Conservation (phyloP, 2,888 invertebrate genomes). For the Lottia scabra region DNA sequence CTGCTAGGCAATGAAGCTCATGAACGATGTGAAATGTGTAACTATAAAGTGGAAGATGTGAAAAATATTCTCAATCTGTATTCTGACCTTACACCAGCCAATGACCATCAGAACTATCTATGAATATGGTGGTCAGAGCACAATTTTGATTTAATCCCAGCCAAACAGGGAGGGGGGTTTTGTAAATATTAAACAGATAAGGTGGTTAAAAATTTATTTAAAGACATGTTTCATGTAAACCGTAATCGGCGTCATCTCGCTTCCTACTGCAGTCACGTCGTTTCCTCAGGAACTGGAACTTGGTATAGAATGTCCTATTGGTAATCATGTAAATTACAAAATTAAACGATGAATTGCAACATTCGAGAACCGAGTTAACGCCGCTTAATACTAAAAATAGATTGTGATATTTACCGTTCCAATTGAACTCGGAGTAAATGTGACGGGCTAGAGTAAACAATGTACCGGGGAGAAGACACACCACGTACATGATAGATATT, state of each 20-base stretch:
- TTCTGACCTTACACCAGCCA: too few relatives aligned
- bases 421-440: constrained; percentile 4
- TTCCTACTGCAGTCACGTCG: not conserved
- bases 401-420: constrained; percentile 5
- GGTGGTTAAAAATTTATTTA: too few relatives aligned
- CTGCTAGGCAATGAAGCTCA: too few relatives aligned
- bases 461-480: constrained; percentile 10
- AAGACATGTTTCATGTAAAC: too few relatives aligned
- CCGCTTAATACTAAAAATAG: constrained; percentile 4
- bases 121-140: too few relatives aligned
- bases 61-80: too few relatives aligned
- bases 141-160: too few relatives aligned
- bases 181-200: too few relatives aligned
- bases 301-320: constrained; percentile 15
- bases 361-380: constrained; percentile 7
- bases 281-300: not conserved
- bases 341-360: constrained; percentile 23
- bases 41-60: too few relatives aligned
- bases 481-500: constrained; percentile 10
- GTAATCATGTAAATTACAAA: constrained; percentile 28
- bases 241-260: not conserved
- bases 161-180: too few relatives aligned
- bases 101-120: too few relatives aligned
- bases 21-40: too few relatives aligned
- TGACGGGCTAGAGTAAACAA: constrained; percentile 8